Conservation (phyloP, 2,888 invertebrate genomes). For the Philereme vetulata region DNA sequence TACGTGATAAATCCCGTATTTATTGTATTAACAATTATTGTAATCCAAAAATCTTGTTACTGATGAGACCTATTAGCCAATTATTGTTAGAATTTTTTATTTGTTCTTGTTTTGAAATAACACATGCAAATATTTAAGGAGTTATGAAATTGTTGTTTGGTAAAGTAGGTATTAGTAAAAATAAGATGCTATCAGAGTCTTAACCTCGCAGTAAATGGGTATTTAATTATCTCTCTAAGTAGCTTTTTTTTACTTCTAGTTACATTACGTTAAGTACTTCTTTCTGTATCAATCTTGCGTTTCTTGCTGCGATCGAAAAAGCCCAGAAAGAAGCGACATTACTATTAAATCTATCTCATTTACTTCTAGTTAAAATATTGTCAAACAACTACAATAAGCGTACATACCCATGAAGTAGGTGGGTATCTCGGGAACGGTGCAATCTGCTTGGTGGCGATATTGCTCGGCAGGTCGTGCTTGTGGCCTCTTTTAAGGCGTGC, state of each 20-base stretch:
- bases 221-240: no score
- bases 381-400: conserved; percentile 32
- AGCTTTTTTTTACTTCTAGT: not conserved
- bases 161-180: no score
- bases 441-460: conserved; percentile 93
- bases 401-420: conserved; percentile 89
- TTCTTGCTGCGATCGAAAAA: not conserved
- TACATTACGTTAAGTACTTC: not conserved
- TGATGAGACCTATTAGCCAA: no score
- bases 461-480: conserved; percentile 92
- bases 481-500: conserved; percentile 89
- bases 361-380: not conserved
- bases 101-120: no score
- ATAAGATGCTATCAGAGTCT: no score
- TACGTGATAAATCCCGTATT: no score
- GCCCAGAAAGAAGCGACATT: conserved; percentile 3
- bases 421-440: conserved; percentile 95
- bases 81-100: no score
- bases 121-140: no score
- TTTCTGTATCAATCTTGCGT: conserved; percentile 1
- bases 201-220: no score
- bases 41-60: no score
- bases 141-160: no score
- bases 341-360: not conserved
- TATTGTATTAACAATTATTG: no score